A percentile compares a stretch with the other conserved stretches of the same genome.
These are phyloP conservation scores for Oreochromis niloticus DNA, from an alignment of 2,113 vertebrate genomes.

Conservation along the genomic window DNA sequence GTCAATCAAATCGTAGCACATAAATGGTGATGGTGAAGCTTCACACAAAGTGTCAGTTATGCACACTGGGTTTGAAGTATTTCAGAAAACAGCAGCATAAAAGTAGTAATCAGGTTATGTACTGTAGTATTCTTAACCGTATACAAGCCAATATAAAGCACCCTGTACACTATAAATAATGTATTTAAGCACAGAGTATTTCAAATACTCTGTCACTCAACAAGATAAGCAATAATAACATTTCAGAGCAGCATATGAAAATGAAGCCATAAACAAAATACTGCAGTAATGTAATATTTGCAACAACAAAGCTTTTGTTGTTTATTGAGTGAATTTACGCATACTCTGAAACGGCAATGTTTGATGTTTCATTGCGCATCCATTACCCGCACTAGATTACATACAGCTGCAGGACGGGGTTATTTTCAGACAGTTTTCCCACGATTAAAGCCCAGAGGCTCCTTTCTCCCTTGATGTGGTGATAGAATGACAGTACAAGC, in stretches of 20 bases:
- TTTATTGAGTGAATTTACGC: background rate
- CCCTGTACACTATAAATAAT: background rate
- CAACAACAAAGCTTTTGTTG: background rate
- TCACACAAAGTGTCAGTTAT: background rate
- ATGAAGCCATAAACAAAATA: background rate
- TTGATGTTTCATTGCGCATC: conserved; percentile 44
- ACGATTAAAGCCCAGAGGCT: conserved; percentile 39
- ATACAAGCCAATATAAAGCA: background rate
- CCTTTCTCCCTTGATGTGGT: conserved; percentile 35
- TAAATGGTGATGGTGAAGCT: background rate
- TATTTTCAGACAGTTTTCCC: conserved; percentile 59
- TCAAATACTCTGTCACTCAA: background rate
- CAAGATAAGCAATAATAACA: background rate
- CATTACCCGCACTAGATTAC: conserved; percentile 40
- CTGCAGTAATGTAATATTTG: background rate
- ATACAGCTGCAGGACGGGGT: conserved; percentile 35
- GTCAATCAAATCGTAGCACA: conserved; percentile 3
- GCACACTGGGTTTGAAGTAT: background rate
- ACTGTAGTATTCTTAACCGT: background rate
- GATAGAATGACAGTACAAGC: conserved; percentile 45
- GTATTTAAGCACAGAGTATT: background rate
- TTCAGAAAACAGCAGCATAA: background rate
- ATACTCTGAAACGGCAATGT: background rate
- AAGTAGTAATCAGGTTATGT: background rate
- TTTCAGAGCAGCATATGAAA: background rate